Percentiles rank a stretch among this genome's conserved stretches.
Evolutionary conservation across 2,888 invertebrate species (phyloP).

Genomic region (Choreutis nemorana): DNA sequence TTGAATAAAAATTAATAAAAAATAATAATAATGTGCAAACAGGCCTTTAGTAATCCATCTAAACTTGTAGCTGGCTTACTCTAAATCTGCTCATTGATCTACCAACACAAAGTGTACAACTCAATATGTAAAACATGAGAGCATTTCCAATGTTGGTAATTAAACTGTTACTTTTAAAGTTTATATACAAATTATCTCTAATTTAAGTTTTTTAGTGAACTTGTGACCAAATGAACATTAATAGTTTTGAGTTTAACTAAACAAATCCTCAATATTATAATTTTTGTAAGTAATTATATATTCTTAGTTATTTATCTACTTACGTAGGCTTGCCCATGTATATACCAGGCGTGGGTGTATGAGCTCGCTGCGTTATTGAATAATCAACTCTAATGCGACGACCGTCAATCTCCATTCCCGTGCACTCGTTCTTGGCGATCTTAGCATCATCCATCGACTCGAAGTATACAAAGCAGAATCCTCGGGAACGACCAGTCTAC

Average conservation of each 20-base stretch:
- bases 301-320: conserved; percentile 24
- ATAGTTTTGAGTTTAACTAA: no score
- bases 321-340: conserved; percentile 95
- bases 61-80: conserved; percentile 28
- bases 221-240: no score
- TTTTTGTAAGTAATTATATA: not conserved
- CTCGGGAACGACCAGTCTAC: conserved; percentile 90
- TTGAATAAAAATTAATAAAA: not conserved
- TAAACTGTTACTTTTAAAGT: not conserved
- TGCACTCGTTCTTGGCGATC: conserved; percentile 92
- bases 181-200: not conserved
- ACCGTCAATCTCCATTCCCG: conserved; percentile 94
- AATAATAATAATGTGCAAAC: conserved; percentile 26
- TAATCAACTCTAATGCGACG: conserved; percentile 93
- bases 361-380: conserved; percentile 94
- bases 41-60: conserved; percentile 50
- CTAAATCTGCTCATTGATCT: conserved; percentile 42
- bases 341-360: conserved; percentile 96
- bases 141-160: conserved; percentile 26
- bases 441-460: conserved; percentile 88
- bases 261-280: not conserved
- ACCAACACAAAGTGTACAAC: conserved; percentile 29
- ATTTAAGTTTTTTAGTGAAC: no score
- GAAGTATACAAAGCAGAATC: conserved; percentile 97
- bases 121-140: conserved; percentile 14